Evolutionary conservation across 2,888 invertebrate species (phyloP).

Genomic region (Julus scanicus): DNA sequence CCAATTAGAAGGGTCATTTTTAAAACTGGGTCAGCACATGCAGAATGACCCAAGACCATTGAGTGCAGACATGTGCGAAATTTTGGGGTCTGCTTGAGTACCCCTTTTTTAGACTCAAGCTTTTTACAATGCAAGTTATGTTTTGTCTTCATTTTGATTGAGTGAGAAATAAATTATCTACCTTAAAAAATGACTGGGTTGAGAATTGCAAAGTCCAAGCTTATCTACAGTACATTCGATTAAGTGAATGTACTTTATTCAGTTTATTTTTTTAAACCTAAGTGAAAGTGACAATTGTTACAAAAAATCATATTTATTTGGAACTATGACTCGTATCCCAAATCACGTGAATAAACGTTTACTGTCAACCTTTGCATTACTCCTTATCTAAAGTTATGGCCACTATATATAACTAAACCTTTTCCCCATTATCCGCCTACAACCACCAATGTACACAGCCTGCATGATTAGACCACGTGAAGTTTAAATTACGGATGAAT

Average conservation of each 20-base stretch:
- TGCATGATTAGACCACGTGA: not conserved
- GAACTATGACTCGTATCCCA: not conserved
- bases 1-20: no score
- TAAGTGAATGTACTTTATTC: not conserved
- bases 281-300: conserved; percentile 2
- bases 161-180: not conserved
- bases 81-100: no score
- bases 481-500: not conserved
- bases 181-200: not conserved
- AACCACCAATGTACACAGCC: not conserved
- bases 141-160: not conserved
- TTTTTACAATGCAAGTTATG: not conserved
- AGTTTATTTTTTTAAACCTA: not conserved
- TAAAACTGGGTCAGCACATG: no score
- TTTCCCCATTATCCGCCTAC: conserved; percentile 28
- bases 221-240: not conserved
- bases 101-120: not conserved
- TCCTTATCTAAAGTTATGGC: not conserved
- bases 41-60: no score
- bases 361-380: not conserved
- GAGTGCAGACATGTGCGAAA: no score
- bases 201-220: not conserved
- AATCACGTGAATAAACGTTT: not conserved
- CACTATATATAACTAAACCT: no score
- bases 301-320: not conserved